These are phyloP conservation scores for Melanostigma gelatinosum DNA, from an alignment of 2,113 vertebrate genomes.

Conservation along the genomic window DNA sequence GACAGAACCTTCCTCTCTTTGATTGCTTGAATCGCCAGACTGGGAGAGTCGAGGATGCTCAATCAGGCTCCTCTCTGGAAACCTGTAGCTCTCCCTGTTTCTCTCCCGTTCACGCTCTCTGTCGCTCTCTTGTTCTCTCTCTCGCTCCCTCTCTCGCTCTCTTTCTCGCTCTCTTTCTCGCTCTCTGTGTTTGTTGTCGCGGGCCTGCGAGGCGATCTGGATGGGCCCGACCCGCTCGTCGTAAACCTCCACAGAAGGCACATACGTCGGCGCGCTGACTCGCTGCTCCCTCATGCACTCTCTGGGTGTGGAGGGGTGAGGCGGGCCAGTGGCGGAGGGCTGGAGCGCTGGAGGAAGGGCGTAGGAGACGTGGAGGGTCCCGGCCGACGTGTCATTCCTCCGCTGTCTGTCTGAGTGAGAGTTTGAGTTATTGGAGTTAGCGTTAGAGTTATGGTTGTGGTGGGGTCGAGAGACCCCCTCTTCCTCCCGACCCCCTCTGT, in stretches of 20 bases:
- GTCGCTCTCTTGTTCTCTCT: constrained; percentile 67
- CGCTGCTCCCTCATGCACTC: constrained; percentile 91
- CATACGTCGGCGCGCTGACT: constrained; percentile 93
- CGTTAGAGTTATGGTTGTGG: constrained; percentile 54
- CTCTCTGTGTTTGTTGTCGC: constrained; percentile 86
- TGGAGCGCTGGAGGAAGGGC: constrained; percentile 83
- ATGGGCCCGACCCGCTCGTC: constrained; percentile 92
- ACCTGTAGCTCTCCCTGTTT: constrained; percentile 78
- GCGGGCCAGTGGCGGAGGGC: constrained; percentile 64
- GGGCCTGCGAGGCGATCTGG: constrained; percentile 93
- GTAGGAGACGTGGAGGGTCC: constrained; percentile 85
- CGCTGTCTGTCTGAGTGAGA: constrained; percentile 79
- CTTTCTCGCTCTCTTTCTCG: constrained; percentile 78
- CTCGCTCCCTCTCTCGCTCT: constrained; percentile 76
- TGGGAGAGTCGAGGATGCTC: constrained; percentile 81
- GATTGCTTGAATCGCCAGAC: constrained; percentile 83
- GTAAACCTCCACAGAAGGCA: constrained; percentile 96
- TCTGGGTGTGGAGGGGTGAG: constrained; percentile 81
- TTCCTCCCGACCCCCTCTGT: constrained; percentile 80
- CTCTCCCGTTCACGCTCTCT: constrained; percentile 78
- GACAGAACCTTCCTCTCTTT: constrained; percentile 91
- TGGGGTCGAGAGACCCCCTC: constrained; percentile 49
- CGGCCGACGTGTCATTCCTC: constrained; percentile 82
- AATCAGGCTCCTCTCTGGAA: constrained; percentile 77
- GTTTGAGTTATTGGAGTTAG: constrained; percentile 50